A percentile compares a stretch with the other conserved stretches of the same genome.
These are phyloP conservation scores for Sphenopsis melanotis DNA, from an alignment of 2,797 vertebrate genomes.

Conservation along the genomic window DNA sequence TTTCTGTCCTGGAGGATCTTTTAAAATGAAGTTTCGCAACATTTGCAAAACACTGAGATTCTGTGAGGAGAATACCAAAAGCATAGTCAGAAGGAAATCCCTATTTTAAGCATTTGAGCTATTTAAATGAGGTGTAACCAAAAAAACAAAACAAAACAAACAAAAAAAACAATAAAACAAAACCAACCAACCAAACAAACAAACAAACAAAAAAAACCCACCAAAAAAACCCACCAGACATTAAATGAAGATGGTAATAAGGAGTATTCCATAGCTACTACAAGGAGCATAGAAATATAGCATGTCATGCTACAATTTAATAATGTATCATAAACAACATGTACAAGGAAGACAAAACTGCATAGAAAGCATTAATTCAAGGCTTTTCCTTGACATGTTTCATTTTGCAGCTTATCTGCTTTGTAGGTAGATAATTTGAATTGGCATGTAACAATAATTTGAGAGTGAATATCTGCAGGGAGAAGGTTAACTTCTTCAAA, in stretches of 20 bases:
- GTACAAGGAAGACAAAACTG: not conserved
- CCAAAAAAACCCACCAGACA: not conserved
- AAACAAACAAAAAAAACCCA: too few species aligned
- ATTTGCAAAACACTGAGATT: not conserved
- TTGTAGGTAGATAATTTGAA: not conserved
- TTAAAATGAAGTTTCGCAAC: not conserved
- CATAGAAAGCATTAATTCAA: not conserved
- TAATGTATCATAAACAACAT: not conserved
- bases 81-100: not conserved
- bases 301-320: not conserved
- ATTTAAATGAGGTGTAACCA: not conserved
- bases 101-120: not conserved
- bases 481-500: not conserved
- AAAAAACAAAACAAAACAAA: not conserved
- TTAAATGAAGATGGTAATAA: not conserved
- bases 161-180: not conserved
- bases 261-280: not conserved
- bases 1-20: not conserved
- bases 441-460: not conserved
- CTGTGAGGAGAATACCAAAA: not conserved
- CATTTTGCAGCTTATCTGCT: not conserved
- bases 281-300: not conserved
- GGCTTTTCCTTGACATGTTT: not conserved
- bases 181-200: too few species aligned
- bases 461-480: not conserved